Base-by-base conservation (phyloP, 1,140 invertebrate genomes). In the Adoxophyes honmai region DNA sequence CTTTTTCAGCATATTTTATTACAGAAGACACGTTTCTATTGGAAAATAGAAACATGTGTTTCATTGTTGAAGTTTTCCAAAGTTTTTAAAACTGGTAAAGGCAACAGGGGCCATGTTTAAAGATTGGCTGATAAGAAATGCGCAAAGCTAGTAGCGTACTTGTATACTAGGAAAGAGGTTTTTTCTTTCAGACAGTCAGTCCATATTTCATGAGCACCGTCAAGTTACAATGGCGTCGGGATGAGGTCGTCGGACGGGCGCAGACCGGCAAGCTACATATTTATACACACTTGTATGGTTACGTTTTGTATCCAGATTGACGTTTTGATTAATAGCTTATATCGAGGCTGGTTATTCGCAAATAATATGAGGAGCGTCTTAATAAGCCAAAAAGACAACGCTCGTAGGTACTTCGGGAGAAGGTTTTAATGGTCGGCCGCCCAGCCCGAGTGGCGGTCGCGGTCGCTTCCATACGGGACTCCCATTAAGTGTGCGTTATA, bases 161-260 rank as follows among this genome's bases (percentile, higher is more conserved):
- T 16, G 56, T 48, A 18, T 10, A 38, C 33, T 16, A 16, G 34
- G 34, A 34, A 35, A 38, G 34, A 35, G 13, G 33, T 65, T 59
- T 65, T 66, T 75, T 81, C 80, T 85, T 86, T 81, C 78, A 85
- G 77, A 66, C 68, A 42, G 55, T 71, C 72, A 75, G 73, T 87
- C 77, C 73, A 87, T 87, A 87, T 85, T 86, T 81, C 75, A 86
- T 87, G 78, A 85, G 83, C 70, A 69, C 65, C 67, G 74, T 70
- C 75, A 70, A 60, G 66, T 67, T 69, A 87, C 83, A 85, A 87
- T 85, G 78, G 73, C 74, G 81, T 64, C 75, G 78, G 74, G 77
- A 77, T 77, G 81, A 83, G 81, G 71, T 81, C 77, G 78, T 78
- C 74, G 75, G 75, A 76, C 83, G 70, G 64, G 68, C 64, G 15